Evolutionary conservation across 2,888 invertebrate genomes (phyloP).

Genomic region (Slavum lentiscoides): DNA sequence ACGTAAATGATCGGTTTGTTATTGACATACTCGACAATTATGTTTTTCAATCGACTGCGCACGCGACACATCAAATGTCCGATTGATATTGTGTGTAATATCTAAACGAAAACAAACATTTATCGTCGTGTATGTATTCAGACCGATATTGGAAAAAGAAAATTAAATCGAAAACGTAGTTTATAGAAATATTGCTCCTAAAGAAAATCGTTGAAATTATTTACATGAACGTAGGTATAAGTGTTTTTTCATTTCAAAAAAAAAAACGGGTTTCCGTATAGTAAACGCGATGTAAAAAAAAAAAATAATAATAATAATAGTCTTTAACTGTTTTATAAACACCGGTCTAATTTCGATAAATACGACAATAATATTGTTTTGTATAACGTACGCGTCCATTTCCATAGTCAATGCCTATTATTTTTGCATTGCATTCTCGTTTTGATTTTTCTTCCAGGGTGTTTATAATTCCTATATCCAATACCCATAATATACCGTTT

Average conservation of each 20-base stretch:
- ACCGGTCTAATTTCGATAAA: not conserved
- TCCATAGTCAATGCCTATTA: constrained; percentile 62
- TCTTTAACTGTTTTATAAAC: not conserved
- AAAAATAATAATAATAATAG: no score
- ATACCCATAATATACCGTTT: constrained; percentile 72
- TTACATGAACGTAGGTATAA: not conserved
- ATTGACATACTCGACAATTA: constrained; percentile 65
- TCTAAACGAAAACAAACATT: not conserved
- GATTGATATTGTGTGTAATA: constrained; percentile 12
- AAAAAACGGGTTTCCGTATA: no score
- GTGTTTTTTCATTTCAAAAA: no score
- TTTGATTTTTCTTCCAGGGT: constrained; percentile 63
- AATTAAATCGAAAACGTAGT: not conserved
- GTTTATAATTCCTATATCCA: constrained; percentile 70
- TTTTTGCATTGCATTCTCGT: constrained; percentile 30
- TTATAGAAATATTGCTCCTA: not conserved
- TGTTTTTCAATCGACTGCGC: constrained; percentile 63
- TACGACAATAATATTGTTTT: not conserved
- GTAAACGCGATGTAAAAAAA: no score
- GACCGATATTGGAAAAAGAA: not conserved
- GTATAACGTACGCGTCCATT: constrained; percentile 59
- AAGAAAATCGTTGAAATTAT: not conserved
- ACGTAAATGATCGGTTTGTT: constrained; percentile 62
- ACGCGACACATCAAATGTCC: not conserved
- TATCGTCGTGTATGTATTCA: not conserved